A percentile compares a stretch with the other conserved stretches of the same genome.
Conservation (phyloP, 2,888 invertebrate species). For the Patella pellucida region DNA sequence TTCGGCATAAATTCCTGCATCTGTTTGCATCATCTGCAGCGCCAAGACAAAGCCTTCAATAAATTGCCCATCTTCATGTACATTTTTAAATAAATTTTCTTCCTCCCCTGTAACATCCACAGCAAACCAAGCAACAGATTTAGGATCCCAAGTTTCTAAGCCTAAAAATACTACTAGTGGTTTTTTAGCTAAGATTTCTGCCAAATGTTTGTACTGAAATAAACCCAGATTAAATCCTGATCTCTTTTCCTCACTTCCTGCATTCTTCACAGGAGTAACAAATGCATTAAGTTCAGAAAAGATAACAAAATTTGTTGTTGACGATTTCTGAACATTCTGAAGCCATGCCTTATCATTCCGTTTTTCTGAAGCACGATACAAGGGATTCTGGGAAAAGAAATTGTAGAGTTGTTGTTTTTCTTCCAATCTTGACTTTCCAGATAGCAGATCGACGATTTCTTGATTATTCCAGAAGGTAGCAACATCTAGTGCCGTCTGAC, state of each 20-base stretch:
- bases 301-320: conserved; percentile 58
- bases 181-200: conserved; percentile 42
- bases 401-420: conserved; percentile 51
- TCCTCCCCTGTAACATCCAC: conserved; percentile 50
- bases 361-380: conserved; percentile 63
- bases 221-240: conserved; percentile 42
- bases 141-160: conserved; percentile 44
- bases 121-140: conserved; percentile 63
- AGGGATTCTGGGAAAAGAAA: conserved; percentile 61
- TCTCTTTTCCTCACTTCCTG: conserved; percentile 26
- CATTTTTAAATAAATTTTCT: conserved; percentile 36
- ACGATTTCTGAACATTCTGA: conserved; percentile 43
- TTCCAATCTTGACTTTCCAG: conserved; percentile 34
- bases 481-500: conserved; percentile 68
- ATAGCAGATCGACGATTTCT: conserved; percentile 49
- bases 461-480: conserved; percentile 68
- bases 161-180: conserved; percentile 62
- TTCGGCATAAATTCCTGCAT: conserved; percentile 68
- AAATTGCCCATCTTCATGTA: conserved; percentile 43
- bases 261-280: conserved; percentile 35
- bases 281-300: conserved; percentile 59
- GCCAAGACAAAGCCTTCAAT: conserved; percentile 49
- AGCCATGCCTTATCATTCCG: conserved; percentile 65
- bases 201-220: conserved; percentile 49
- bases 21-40: conserved; percentile 55